Conservation (phyloP, 2,113 vertebrate species). For the Terrapene triunguis region DNA sequence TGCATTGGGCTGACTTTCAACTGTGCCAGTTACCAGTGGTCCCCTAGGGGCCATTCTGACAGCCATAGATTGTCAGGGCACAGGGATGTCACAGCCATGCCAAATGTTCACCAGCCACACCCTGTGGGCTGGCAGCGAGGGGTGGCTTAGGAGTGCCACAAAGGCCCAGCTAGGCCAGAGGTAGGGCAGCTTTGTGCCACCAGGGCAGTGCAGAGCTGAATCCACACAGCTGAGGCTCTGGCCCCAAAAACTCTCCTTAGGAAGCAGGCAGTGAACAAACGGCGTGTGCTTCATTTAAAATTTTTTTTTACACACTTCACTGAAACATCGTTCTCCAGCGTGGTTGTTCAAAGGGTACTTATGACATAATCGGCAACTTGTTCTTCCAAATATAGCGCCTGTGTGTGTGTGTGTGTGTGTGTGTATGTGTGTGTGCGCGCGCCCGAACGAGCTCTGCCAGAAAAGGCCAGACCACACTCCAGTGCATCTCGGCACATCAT, state of each 20-base stretch:
- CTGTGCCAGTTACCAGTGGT: accelerated
- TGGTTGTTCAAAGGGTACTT: not conserved
- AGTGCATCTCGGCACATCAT: not conserved
- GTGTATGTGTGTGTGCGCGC: not conserved
- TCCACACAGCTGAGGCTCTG: not conserved
- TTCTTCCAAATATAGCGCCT: not conserved
- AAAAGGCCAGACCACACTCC: not conserved
- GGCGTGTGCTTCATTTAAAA: not conserved
- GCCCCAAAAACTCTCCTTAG: not conserved
- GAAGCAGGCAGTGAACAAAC: not conserved
- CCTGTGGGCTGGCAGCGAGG: not conserved
- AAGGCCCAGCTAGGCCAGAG: not conserved
- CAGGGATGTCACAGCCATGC: not conserved
- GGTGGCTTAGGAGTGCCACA: not conserved
- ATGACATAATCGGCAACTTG: accelerated
- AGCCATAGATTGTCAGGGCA: not conserved
- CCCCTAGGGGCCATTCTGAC: not conserved
- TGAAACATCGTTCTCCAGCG: not conserved
- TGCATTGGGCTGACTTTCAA: not conserved
- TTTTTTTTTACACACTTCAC: accelerated
- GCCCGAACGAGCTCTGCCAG: not conserved
- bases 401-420: not conserved
- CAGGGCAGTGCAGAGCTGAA: no score
- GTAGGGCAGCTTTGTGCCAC: not conserved
- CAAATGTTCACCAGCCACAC: not conserved